Evolutionary conservation across 2,797 vertebrate species (phyloP).

Genomic region (Leptodactylus fallax): DNA sequence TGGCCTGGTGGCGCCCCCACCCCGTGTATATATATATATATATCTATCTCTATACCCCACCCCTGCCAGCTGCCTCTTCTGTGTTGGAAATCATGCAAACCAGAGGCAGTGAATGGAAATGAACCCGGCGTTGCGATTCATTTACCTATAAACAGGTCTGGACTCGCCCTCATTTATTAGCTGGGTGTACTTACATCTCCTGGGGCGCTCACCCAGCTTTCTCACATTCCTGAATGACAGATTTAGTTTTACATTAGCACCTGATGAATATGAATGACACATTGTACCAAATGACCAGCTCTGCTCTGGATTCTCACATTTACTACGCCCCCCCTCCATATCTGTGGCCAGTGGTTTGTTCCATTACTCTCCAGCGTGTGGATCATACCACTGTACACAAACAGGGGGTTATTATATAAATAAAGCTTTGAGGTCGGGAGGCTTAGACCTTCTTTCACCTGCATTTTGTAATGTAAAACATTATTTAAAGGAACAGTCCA

Average conservation of each 20-base stretch:
- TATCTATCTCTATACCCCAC: no score
- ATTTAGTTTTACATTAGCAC: no score
- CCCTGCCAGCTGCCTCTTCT: background rate
- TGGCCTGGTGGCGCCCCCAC: no score
- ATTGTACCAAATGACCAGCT: background rate
- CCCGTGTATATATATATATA: no score
- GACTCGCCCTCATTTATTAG: no score
- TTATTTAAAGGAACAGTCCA: no score
- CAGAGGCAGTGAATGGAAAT: constrained; percentile 5
- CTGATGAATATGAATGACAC: no score
- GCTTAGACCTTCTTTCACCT: no score
- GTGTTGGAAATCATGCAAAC: constrained; percentile 7
- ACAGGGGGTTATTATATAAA: background rate
- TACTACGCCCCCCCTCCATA: background rate
- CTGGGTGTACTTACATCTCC: no score
- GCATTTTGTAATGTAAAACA: no score
- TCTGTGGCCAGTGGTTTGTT: background rate
- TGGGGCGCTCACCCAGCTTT: background rate
- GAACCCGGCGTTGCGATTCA: background rate
- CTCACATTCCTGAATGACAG: background rate
- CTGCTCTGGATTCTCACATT: background rate
- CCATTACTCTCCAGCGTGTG: background rate
- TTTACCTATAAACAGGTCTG: background rate
- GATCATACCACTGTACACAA: background rate
- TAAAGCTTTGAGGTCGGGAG: no score